Percentiles rank a stretch among this genome's conserved stretches.
These are phyloP conservation scores for Henicopernis longicauda DNA, from an alignment of 2,113 vertebrate species.

Conservation along the genomic window DNA sequence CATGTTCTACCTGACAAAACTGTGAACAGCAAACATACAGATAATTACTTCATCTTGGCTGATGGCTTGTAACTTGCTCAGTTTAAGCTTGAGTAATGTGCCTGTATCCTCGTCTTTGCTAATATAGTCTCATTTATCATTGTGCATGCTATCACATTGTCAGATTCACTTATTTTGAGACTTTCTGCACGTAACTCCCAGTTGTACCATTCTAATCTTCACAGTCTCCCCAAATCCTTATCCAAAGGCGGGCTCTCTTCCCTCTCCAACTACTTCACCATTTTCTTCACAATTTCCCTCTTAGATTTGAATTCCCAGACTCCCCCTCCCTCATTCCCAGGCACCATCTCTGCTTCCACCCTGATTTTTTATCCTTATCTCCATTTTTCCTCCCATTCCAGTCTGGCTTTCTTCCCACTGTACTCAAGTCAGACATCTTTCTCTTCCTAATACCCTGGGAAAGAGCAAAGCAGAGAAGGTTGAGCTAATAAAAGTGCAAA, in stretches of 20 bases:
- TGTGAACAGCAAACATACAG: not conserved
- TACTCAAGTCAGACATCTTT: not conserved
- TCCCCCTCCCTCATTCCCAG: not conserved
- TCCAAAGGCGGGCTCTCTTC: not conserved
- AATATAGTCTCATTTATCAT: not conserved
- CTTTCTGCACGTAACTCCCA: not conserved
- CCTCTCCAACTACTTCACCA: not conserved
- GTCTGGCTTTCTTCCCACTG: not conserved
- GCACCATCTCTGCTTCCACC: not conserved
- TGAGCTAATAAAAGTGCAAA: not conserved
- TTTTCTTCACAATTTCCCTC: not conserved
- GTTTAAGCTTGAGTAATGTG: not conserved
- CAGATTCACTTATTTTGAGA: not conserved
- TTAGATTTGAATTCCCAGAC: not conserved
- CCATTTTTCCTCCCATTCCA: not conserved
- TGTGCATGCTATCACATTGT: not conserved
- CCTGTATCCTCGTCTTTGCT: not conserved
- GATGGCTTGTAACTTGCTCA: not conserved
- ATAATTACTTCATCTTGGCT: not conserved
- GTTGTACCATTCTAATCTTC: not conserved
- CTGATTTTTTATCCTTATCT: constrained; percentile 8
- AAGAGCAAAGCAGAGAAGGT: not conserved
- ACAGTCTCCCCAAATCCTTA: not conserved
- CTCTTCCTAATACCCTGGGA: not conserved
- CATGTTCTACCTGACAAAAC: not conserved